Base-by-base conservation (phyloP, 2,888 invertebrate genomes). In the Cephus rjabovi region DNA sequence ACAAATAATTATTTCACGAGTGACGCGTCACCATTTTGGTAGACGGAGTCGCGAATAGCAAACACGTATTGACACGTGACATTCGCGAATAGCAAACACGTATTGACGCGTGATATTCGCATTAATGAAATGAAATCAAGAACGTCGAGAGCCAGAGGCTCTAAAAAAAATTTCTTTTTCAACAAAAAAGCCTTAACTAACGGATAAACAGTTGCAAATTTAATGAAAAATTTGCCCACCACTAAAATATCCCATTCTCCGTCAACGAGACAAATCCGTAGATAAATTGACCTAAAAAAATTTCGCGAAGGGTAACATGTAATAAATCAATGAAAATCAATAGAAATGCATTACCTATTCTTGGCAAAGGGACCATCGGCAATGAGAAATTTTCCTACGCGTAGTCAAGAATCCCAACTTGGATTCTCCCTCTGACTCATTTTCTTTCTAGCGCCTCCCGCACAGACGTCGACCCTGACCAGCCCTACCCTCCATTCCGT, bases 1-100 rank as follows among this genome's bases (percentile, higher is more conserved):
- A 73, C 80, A 70, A 82, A 83, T 81, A 81, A 74, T 74, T 74
- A 37, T 33, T 74, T 74, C 74, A 69, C 77, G 75, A 79, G 77
- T 79, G 77, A 80, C 76, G 56, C 76, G 77, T 69, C 12, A 76
- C 12, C 15, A 71, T 34, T 12, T 23, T 71, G 4, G 31, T 34
- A 71, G 15, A 31, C 33, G 31, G 71, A n/a, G 3, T 71, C 71
- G 9, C 56, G 9, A 56, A 56, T 23, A 56, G 56, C 15, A 23
- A 56, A 56, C 23, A 56, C 56, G 23, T 56, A 56, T 9, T 6
- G 6, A 1, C 40, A 30, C 30, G 30, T 30, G 30, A 30, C 1
- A 30, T 30, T 71, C 71, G 9, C 40, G 9, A 56, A 56, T 23
- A 56, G 56, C 15, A 23, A 56, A 56, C 23, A 56, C 56, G 23